phyloP scores from a whole-genome alignment of 2,888 invertebrate species.

The Asteroscopus sphinx region DNA sequence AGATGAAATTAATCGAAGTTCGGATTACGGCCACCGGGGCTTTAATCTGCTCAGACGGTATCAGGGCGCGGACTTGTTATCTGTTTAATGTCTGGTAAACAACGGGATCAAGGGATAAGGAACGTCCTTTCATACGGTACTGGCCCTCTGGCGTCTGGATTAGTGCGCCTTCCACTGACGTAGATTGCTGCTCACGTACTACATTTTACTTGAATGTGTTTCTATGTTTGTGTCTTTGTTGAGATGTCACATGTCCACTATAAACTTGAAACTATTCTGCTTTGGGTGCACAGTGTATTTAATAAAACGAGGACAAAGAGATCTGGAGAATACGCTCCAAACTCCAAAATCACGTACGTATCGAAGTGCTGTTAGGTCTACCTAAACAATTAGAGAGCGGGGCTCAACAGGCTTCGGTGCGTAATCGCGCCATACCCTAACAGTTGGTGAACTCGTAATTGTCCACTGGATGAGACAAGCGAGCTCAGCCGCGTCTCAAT shows the following conservation, averaged over 20 bases:
- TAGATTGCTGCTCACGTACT: conserved; percentile 82
- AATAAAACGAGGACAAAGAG: conserved; percentile 24
- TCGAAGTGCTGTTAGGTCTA: conserved; percentile 57
- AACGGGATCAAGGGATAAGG: conserved; percentile 90
- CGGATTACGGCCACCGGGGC: conserved; percentile 86
- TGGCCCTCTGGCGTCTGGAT: conserved; percentile 87
- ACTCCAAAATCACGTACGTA: conserved; percentile 51
- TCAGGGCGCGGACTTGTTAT: conserved; percentile 89
- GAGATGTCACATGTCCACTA: conserved; percentile 24
- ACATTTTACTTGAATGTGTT: conserved; percentile 65
- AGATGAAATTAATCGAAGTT: conserved; percentile 89
- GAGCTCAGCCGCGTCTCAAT: conserved; percentile 78
- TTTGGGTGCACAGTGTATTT: conserved; percentile 11
- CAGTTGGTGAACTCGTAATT: conserved; percentile 81
- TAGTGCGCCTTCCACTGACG: conserved; percentile 77
- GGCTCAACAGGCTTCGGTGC: conserved; percentile 72
- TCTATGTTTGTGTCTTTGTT: conserved; percentile 37
- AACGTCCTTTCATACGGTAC: conserved; percentile 86
- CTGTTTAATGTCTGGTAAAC: conserved; percentile 91
- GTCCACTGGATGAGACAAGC: conserved; percentile 77
- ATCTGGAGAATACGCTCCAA: conserved; percentile 24
- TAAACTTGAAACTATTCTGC: conserved; percentile 26
- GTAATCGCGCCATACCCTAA: conserved; percentile 74
- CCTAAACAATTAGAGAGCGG: conserved; percentile 61
- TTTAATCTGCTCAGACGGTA: conserved; percentile 87